These are phyloP conservation scores for Bilobella aurantiaca DNA, from an alignment of 1,140 invertebrate genomes.

Conservation along the genomic window DNA sequence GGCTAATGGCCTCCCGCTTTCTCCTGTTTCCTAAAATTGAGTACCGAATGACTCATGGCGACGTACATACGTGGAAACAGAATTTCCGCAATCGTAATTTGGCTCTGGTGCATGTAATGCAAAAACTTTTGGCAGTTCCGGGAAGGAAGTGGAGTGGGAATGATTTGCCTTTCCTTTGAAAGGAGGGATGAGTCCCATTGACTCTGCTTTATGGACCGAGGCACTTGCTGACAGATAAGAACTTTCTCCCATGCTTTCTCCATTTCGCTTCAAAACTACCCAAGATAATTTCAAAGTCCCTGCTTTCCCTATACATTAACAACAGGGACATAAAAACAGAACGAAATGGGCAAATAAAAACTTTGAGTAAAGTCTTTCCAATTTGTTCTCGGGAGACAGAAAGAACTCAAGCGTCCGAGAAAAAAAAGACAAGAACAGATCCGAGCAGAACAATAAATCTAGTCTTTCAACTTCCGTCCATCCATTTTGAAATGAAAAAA, in stretches of 20 bases:
- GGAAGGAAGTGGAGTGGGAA: conserved; percentile 3
- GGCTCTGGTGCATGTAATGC: neutral
- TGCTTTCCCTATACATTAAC: neutral
- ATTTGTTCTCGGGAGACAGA: too few species aligned
- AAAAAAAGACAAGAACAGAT: too few species aligned
- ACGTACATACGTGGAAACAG: neutral
- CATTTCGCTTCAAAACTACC: neutral
- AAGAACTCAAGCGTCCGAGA: too few species aligned
- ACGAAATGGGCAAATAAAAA: neutral
- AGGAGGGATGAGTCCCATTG: neutral
- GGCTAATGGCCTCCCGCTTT: too few species aligned
- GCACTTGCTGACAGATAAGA: neutral
- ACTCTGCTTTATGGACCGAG: conserved; percentile 3
- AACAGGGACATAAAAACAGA: neutral
- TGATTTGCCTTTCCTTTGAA: neutral
- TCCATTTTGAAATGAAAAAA: neutral
- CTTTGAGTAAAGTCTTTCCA: too few species aligned
- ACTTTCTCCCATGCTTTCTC: neutral
- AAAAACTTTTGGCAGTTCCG: conserved; percentile 5
- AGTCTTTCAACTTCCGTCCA: neutral
- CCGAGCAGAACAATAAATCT: too few species aligned
- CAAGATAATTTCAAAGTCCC: neutral
- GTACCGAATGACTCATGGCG: neutral
- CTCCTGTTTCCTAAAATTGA: neutral
- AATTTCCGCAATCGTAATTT: neutral